Evolutionary conservation across 1,140 invertebrate species (phyloP).

Genomic region (Aricia agestis): DNA sequence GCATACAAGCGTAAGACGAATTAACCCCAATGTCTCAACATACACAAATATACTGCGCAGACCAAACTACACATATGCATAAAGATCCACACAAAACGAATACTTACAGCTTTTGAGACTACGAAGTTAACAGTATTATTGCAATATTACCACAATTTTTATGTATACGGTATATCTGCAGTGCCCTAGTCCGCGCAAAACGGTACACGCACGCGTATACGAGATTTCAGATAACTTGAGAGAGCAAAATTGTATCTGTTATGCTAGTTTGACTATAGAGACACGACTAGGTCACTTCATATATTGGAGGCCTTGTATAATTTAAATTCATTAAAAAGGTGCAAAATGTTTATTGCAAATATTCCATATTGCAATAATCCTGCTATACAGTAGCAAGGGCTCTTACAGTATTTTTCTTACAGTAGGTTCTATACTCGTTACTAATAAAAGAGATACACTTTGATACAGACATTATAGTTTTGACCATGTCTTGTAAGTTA

Average conservation of each 20-base stretch:
- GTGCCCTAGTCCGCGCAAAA: no score
- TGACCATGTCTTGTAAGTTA: no score
- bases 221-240: neutral
- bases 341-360: neutral
- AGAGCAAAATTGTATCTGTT: no score
- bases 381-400: neutral
- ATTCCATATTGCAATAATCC: neutral
- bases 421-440: neutral
- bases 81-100: neutral
- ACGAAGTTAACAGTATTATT: neutral
- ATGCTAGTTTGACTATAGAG: no score
- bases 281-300: no score
- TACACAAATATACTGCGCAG: neutral
- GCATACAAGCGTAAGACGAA: constrained; percentile 32
- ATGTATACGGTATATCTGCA: no score
- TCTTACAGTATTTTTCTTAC: neutral
- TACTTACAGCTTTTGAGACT: neutral
- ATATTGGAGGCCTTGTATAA: no score
- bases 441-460: no score
- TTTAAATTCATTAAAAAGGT: no score
- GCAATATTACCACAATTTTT: neutral
- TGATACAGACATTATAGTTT: no score
- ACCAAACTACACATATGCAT: neutral
- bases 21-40: constrained; percentile 20
- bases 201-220: no score